Evolutionary conservation across 2,797 vertebrate species (phyloP).

Genomic region (Acipenser ruthenus): DNA sequence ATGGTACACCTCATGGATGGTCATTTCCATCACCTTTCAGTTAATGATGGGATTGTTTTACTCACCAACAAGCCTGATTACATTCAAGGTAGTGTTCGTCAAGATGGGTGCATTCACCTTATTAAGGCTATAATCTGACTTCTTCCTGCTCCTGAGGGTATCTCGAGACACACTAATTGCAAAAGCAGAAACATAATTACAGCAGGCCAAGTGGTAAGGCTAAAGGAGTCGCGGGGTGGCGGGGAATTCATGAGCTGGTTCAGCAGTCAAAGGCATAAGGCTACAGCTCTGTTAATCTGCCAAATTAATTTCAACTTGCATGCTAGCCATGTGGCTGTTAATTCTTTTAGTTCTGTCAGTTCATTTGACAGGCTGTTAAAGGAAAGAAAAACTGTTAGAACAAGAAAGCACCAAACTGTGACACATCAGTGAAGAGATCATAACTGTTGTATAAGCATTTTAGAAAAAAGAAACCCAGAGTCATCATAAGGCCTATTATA

Average conservation of each 20-base stretch:
- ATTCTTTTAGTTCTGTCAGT: background rate
- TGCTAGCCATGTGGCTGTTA: conserved; percentile 1
- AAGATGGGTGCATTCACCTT: conserved; percentile 91
- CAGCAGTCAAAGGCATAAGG: background rate
- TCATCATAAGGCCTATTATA: background rate
- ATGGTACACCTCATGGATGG: conserved; percentile 20
- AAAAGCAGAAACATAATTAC: conserved; percentile 24
- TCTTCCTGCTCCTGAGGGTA: conserved; percentile 82
- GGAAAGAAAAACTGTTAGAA: background rate
- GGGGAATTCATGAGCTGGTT: conserved; percentile 7
- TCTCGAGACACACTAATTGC: conserved; percentile 75
- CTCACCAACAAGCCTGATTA: conserved; percentile 93
- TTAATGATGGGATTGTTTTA: conserved; percentile 31
- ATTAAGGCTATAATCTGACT: conserved; percentile 88
- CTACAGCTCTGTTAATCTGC: background rate
- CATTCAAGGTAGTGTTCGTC: conserved; percentile 95
- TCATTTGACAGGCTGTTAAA: background rate
- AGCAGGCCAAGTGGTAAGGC: conserved; percentile 1
- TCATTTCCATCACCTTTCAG: conserved; percentile 19
- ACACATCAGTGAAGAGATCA: background rate
- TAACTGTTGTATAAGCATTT: background rate
- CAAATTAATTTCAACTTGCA: background rate
- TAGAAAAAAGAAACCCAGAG: background rate
- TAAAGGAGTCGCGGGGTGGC: background rate
- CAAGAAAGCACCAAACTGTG: background rate